phyloP scores from a whole-genome alignment of 2,888 invertebrate species.

The Trisateles emortualis region DNA sequence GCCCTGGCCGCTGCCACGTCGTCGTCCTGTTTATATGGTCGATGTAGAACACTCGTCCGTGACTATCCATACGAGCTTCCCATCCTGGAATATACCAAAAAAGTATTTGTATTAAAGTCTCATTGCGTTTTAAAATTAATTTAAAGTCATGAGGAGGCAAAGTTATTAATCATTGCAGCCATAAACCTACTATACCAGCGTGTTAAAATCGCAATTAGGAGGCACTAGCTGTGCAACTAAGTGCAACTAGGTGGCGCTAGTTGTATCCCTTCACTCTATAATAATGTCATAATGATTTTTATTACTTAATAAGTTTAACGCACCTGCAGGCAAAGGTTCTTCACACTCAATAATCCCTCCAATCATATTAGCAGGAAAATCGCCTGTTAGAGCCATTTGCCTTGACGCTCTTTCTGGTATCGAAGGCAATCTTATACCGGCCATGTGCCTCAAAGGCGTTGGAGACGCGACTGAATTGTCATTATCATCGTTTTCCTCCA shows the following conservation, averaged over 20 bases:
- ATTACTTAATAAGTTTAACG: conserved; percentile 60
- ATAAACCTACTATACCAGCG: no score
- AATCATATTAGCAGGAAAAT: conserved; percentile 85
- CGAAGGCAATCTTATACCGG: conserved; percentile 92
- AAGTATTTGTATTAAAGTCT: no score
- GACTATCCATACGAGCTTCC: conserved; percentile 99
- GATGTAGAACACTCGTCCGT: conserved; percentile 98
- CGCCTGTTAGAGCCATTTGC: conserved; percentile 85
- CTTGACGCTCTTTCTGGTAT: conserved; percentile 91
- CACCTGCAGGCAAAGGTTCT: conserved; percentile 95
- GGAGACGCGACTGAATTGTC: conserved; percentile 85
- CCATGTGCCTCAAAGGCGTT: conserved; percentile 89
- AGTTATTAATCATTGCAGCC: no score
- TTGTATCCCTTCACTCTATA: background rate
- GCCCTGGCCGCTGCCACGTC: conserved; percentile 96
- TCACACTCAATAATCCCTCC: conserved; percentile 89
- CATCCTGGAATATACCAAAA: conserved; percentile 89
- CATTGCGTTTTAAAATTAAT: background rate
- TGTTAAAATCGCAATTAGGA: no score
- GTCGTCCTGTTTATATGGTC: conserved; percentile 98
- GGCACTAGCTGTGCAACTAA: background rate
- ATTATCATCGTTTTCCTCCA: conserved; percentile 78
- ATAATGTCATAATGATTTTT: background rate
- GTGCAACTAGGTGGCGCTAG: conserved; percentile 27
- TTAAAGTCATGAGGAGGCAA: no score